Evolutionary conservation across 2,888 invertebrate species (phyloP).

Genomic region (Escarpia spicata): DNA sequence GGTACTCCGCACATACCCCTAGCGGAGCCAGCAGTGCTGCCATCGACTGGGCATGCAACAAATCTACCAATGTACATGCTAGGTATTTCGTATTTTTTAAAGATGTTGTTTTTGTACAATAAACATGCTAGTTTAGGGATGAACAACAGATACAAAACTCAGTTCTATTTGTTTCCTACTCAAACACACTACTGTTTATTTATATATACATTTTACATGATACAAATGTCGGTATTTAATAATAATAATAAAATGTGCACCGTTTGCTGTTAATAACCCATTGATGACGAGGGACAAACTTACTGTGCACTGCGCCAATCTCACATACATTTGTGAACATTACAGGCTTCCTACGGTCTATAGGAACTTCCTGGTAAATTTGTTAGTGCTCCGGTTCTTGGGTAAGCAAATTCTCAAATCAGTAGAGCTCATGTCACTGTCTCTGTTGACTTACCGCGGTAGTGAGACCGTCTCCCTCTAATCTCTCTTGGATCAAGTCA

Average conservation of each 20-base stretch:
- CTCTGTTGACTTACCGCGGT: conserved; percentile 55
- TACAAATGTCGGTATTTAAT: too few species aligned
- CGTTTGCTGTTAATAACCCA: background rate
- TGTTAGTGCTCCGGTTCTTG: background rate
- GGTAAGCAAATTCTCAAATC: background rate
- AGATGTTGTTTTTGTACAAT: too few species aligned
- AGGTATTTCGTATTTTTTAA: too few species aligned
- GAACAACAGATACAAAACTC: too few species aligned
- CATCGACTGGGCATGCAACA: conserved; percentile 59
- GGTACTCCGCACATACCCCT: conserved; percentile 64
- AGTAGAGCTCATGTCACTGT: background rate
- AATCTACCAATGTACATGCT: background rate
- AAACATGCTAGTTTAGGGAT: too few species aligned
- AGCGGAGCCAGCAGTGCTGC: conserved; percentile 65
- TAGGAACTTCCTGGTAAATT: background rate
- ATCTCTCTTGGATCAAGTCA: conserved; percentile 57
- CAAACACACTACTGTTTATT: too few species aligned
- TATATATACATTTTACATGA: too few species aligned
- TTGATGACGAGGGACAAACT: too few species aligned
- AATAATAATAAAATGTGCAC: background rate
- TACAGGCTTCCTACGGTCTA: background rate
- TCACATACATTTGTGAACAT: background rate
- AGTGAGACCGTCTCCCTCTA: conserved; percentile 62
- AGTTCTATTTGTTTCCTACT: too few species aligned
- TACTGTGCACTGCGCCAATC: background rate